phyloP scores from a whole-genome alignment of 35 echinoderm and acorn worm species.

The Amphiura filiformis region DNA sequence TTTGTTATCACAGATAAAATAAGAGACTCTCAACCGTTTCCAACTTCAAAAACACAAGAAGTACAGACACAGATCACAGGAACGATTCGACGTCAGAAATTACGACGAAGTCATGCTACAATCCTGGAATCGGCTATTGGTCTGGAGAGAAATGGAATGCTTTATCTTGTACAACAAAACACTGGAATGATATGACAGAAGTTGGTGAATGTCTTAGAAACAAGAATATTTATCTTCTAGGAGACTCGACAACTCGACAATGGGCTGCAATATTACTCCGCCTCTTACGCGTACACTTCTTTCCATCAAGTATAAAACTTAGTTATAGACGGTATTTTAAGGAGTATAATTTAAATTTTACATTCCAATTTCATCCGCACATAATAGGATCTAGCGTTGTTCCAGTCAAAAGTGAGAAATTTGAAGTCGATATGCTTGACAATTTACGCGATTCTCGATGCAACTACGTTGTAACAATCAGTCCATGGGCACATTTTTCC shows the following conservation, averaged over 20 bases:
- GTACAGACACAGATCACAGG: no score
- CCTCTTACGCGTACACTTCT: not conserved
- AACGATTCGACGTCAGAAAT: no score
- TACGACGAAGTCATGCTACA: no score
- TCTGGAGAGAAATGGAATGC: not conserved
- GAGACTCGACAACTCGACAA: conserved; percentile 30
- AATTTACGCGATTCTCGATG: not conserved
- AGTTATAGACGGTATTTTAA: not conserved
- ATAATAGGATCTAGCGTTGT: not conserved
- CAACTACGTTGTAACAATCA: conserved; percentile 43
- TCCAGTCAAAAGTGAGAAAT: not conserved
- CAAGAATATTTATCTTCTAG: conserved; percentile 13
- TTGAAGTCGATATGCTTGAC: not conserved
- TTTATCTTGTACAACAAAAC: not conserved
- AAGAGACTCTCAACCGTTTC: no score
- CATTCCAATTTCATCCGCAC: no score
- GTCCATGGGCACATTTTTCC: conserved; percentile 52
- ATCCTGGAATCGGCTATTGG: conserved; percentile 4
- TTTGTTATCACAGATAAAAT: no score
- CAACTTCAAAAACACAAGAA: no score
- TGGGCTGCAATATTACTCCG: not conserved
- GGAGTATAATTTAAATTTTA: no score
- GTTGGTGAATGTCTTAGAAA: not conserved
- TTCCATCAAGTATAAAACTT: no score
- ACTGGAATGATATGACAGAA: not conserved